These are phyloP conservation scores for Mobula birostris DNA, from an alignment of 2,113 vertebrate genomes.

Conservation along the genomic window DNA sequence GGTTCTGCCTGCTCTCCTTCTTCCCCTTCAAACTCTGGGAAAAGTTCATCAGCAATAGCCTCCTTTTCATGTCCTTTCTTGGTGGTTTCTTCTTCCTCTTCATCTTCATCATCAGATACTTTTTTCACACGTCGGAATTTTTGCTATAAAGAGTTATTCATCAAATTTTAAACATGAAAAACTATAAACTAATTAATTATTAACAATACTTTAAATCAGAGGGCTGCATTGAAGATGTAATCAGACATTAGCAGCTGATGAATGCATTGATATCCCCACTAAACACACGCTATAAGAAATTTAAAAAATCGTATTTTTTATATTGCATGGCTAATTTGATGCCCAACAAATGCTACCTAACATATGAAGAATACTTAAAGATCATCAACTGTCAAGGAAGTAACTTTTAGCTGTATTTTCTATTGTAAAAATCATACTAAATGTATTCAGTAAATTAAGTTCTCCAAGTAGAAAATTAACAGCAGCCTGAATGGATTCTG, in stretches of 20 bases:
- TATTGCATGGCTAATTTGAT: not conserved
- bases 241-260: not conserved
- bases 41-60: slow-evolving; percentile 89
- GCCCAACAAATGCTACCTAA: not conserved
- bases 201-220: not conserved
- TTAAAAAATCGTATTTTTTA: not conserved
- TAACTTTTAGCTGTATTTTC: not conserved
- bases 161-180: not conserved
- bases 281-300: not conserved
- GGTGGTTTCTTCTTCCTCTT: slow-evolving; percentile 74
- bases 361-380: not conserved
- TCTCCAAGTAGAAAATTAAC: not conserved
- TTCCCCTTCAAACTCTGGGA: slow-evolving; percentile 85
- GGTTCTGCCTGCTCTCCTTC: slow-evolving; percentile 75
- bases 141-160: slow-evolving; percentile 60
- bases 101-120: slow-evolving; percentile 90
- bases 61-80: slow-evolving; percentile 85
- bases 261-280: not conserved
- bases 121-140: slow-evolving; percentile 88
- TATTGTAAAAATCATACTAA: not conserved
- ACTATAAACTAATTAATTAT: not conserved
- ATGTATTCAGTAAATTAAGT: not conserved
- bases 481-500: not conserved
- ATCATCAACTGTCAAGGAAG: not conserved
- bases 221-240: not conserved